Evolutionary conservation across 1,140 invertebrate species (phyloP).

Genomic region (Glossosoma conforme): DNA sequence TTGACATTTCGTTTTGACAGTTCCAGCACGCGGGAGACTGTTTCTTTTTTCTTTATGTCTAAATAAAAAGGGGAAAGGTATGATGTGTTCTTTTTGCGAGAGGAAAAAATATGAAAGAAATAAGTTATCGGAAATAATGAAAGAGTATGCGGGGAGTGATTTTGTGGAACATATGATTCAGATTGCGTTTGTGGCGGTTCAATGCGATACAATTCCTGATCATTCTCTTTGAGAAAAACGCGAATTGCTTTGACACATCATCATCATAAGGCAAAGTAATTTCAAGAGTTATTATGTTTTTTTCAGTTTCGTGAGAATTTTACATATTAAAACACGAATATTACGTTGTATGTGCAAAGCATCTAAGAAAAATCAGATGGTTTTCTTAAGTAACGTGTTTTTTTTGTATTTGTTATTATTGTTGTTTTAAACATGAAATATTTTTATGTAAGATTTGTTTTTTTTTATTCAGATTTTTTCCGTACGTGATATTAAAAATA

Average conservation of each 20-base stretch:
- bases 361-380: too few relatives aligned
- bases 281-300: too few relatives aligned
- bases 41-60: conserved; percentile 21
- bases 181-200: conserved; percentile 16
- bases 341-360: too few relatives aligned
- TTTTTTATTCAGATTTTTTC: too few relatives aligned
- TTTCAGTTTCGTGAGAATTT: too few relatives aligned
- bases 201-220: conserved; percentile 15
- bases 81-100: not conserved
- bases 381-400: too few relatives aligned
- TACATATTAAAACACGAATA: too few relatives aligned
- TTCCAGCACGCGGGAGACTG: conserved; percentile 22
- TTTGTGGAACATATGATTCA: conserved; percentile 26
- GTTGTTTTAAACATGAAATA: too few relatives aligned
- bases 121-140: conserved; percentile 30
- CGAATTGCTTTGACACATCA: not conserved
- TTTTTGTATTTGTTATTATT: too few relatives aligned
- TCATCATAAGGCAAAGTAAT: too few relatives aligned
- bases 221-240: conserved; percentile 2
- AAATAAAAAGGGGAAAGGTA: conserved; percentile 18
- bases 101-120: conserved; percentile 28
- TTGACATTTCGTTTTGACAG: conserved; percentile 32
- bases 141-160: conserved; percentile 29
- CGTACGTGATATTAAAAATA: too few relatives aligned
- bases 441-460: too few relatives aligned